These are phyloP conservation scores for Lissonota sp. DNA, from an alignment of 2,888 invertebrate species.

Conservation along the genomic window DNA sequence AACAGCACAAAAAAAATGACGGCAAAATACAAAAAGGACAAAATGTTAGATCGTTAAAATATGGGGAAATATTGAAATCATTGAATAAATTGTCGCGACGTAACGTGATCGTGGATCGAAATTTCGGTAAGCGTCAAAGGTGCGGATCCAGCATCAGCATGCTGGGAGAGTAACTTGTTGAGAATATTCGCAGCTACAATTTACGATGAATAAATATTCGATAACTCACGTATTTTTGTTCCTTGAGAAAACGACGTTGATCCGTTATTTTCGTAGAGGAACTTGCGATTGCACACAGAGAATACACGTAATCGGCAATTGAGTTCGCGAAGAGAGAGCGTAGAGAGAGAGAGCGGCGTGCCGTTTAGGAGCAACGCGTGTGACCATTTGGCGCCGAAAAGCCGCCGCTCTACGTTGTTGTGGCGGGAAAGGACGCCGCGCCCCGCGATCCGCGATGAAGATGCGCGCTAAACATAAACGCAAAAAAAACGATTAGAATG, in stretches of 20 bases:
- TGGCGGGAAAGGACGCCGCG: constrained; percentile 55
- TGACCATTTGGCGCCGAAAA: constrained; percentile 59
- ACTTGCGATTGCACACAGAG: not conserved
- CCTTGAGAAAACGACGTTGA: not conserved
- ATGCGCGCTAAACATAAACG: too few species aligned
- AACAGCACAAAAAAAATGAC: not conserved
- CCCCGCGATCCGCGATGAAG: not conserved
- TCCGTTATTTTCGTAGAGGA: not conserved
- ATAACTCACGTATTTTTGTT: constrained; percentile 5
- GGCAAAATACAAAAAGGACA: not conserved
- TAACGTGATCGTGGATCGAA: not conserved
- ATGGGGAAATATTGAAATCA: not conserved
- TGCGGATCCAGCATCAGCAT: not conserved
- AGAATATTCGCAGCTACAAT: not conserved
- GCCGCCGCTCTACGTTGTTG: constrained; percentile 23
- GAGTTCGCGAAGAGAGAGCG: not conserved
- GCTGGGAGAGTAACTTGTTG: not conserved
- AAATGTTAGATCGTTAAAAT: not conserved
- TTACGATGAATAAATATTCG: not conserved
- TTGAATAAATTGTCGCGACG: not conserved
- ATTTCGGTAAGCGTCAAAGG: not conserved
- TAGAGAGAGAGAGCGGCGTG: not conserved
- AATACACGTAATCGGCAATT: not conserved
- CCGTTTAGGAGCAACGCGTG: constrained; percentile 38
- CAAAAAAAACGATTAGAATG: too few species aligned